A percentile compares a stretch with the other conserved stretches of the same genome.
Conservation (phyloP, 1,140 invertebrate genomes). For the Pogonomyrmex californicus region DNA sequence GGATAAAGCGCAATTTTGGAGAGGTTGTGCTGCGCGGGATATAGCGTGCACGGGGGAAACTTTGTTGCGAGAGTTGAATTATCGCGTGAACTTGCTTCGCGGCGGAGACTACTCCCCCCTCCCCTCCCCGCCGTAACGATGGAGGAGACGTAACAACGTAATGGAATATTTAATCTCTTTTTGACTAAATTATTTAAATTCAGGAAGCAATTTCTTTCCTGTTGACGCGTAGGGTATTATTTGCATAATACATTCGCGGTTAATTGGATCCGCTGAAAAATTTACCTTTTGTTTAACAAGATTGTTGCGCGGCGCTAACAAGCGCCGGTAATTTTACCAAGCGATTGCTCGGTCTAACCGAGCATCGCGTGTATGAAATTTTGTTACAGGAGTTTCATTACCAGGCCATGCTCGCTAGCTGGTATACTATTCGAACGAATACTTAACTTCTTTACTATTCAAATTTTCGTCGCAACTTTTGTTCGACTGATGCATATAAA, state of each 20-base stretch:
- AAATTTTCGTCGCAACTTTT: slow-evolving; percentile 57
- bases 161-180: slow-evolving; percentile 75
- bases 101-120: slow-evolving; percentile 1
- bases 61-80: slow-evolving; percentile 69
- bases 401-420: not conserved
- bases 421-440: slow-evolving; percentile 30
- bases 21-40: not conserved
- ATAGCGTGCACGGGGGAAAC: slow-evolving; percentile 41
- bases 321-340: slow-evolving; percentile 57
- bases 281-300: slow-evolving; percentile 69
- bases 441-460: slow-evolving; percentile 59
- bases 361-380: slow-evolving; percentile 56
- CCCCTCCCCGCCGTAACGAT: slow-evolving; percentile 11
- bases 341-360: slow-evolving; percentile 55
- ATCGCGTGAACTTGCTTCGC: slow-evolving; percentile 58
- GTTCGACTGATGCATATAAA: slow-evolving; percentile 52
- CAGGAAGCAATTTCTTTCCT: slow-evolving; percentile 47
- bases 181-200: slow-evolving; percentile 71
- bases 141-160: slow-evolving; percentile 63
- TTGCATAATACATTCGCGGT: slow-evolving; percentile 48
- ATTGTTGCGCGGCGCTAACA: slow-evolving; percentile 55
- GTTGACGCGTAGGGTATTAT: slow-evolving; percentile 62
- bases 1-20: slow-evolving; percentile 63
- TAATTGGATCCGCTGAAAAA: slow-evolving; percentile 69
- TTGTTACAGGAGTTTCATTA: slow-evolving; percentile 59